A percentile compares a stretch with the other conserved stretches of the same genome.
phyloP scores from a whole-genome alignment of 1,140 invertebrate species.

The Fopius arisanus region DNA sequence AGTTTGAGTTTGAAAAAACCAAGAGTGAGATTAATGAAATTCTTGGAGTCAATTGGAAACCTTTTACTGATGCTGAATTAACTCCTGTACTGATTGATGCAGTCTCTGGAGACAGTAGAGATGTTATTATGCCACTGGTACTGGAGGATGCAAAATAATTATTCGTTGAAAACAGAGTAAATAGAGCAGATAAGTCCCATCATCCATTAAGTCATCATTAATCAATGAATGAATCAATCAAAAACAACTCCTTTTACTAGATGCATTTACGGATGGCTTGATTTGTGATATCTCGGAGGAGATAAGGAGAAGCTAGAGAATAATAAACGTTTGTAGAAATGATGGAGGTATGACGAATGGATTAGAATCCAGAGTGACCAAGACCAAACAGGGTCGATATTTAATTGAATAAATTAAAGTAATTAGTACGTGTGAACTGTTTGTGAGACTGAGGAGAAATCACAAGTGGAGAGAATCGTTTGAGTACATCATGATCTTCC shows the following conservation, averaged over 20 bases:
- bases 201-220: not conserved
- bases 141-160: slow-evolving; percentile 58
- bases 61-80: slow-evolving; percentile 55
- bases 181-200: not conserved
- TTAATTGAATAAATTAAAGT: not conserved
- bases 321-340: not conserved
- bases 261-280: slow-evolving; percentile 24
- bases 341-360: not conserved
- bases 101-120: slow-evolving; percentile 57
- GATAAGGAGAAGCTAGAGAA: not conserved
- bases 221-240: slow-evolving; percentile 13
- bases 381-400: not conserved
- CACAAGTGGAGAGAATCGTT: not conserved
- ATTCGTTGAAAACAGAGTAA: not conserved
- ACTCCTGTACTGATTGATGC: slow-evolving; percentile 59
- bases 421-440: not conserved
- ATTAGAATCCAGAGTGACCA: not conserved
- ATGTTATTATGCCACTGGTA: slow-evolving; percentile 64
- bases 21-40: slow-evolving; percentile 57
- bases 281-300: not conserved
- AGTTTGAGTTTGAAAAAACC: slow-evolving; percentile 44
- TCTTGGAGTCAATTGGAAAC: slow-evolving; percentile 57
- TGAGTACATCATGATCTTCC: slow-evolving; percentile 49
- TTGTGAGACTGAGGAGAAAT: not conserved
- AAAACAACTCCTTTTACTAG: not conserved